These are phyloP conservation scores for Papilio polyxenes DNA, from an alignment of 1,140 invertebrate genomes.

Conservation along the genomic window DNA sequence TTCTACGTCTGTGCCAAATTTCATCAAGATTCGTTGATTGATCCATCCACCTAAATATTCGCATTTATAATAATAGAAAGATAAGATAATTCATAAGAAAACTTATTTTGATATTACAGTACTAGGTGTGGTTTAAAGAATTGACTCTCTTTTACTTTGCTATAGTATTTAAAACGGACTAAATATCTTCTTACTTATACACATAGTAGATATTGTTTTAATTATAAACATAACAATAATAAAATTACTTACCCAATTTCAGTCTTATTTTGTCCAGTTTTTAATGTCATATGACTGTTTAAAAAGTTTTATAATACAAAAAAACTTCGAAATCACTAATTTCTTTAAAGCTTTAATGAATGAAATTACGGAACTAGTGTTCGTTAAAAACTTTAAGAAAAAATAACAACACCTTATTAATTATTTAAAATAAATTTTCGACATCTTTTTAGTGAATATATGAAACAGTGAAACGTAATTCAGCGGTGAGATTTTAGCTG, in stretches of 20 bases:
- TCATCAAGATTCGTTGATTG: too few relatives aligned
- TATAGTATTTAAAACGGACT: too few relatives aligned
- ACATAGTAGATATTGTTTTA: neutral
- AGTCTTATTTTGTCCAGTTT: neutral
- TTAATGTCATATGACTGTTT: neutral
- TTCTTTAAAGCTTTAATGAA: neutral
- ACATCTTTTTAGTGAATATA: neutral
- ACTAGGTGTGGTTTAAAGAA: too few relatives aligned
- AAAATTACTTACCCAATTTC: neutral
- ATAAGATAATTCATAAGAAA: neutral
- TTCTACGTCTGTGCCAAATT: too few relatives aligned
- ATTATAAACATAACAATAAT: neutral
- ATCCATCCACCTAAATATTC: too few relatives aligned
- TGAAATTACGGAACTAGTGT: neutral
- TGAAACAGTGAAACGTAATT: slow-evolving; percentile 3
- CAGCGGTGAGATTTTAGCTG: neutral
- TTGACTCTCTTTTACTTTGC: too few relatives aligned
- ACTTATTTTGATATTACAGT: too few relatives aligned
- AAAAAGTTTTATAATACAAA: neutral
- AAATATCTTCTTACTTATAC: neutral
- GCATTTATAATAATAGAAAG: too few relatives aligned
- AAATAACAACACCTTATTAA: neutral
- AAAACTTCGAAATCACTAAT: neutral
- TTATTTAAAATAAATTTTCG: neutral
- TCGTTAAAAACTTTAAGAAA: slow-evolving; percentile 5